Base-by-base conservation (phyloP, 37 sponge, comb jelly and placozoan species). In the Eunapius fragilis region DNA sequence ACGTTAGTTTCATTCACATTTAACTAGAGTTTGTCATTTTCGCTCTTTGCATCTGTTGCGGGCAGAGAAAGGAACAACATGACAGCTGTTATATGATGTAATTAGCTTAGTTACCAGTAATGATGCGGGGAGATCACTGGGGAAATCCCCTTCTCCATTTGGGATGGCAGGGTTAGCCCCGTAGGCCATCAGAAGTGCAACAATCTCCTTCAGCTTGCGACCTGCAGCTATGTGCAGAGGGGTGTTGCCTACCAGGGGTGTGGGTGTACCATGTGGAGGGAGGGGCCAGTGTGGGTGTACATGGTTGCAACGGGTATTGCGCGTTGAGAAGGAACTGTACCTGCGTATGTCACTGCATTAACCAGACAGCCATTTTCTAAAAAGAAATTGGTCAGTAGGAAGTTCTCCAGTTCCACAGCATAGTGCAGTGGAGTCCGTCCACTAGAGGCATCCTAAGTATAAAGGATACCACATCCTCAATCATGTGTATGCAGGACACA, bases 201-300 rank as follows among this genome's bases (percentile, higher is more conserved):
- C 96, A 47, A 95, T 95, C 35, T 95, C 96, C 74, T 95, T 92
- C 76, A 92, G 86, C 67, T 85, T 84, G 45, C 93, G 72, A 25
- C 96, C 96, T 69, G 96, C 90, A 24, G 92, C 96, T 69, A 95
- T 81, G 79, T 95, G 96, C n/a, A 95, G 88, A 1, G 96, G 96
- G 25, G 96, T 95, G 82, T 89, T 92, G 14, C 96, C 93, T 89
- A 37, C 30, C 13, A 38, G 17, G 32, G 41, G 30, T 45, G 50
- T 78, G 41, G 25, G 41, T 31, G 3, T 12, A 38, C 2, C 28
- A 25, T n/a, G 68, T 50, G 2, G 67, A 28, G 68, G 68, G 2
- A 58, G 68, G 2, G 27, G 23, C 41, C 24, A 25, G 67, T 4
- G 17, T 58, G 58, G 6, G 58, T 58, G 58, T 58, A 48, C 25